Percentiles rank a stretch among this genome's conserved stretches.
These are phyloP conservation scores for Lutjanus campechanus DNA, from an alignment of 2,797 vertebrate genomes.

Conservation along the genomic window DNA sequence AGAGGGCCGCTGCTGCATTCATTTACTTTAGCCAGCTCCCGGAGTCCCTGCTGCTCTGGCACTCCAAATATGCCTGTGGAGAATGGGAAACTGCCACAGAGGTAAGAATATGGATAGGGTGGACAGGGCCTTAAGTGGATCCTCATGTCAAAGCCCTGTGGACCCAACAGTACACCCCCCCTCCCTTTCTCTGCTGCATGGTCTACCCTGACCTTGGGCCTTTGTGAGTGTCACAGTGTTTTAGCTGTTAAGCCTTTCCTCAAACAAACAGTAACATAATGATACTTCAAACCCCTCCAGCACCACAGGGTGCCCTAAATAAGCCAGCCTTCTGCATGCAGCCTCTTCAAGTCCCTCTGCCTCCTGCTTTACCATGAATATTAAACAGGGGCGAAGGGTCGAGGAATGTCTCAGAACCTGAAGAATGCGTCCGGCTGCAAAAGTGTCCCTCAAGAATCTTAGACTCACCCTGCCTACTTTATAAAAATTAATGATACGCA, in stretches of 20 bases:
- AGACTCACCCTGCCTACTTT: background rate
- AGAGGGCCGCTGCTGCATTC: slow-evolving; percentile 58
- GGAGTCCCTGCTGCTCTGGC: slow-evolving; percentile 72
- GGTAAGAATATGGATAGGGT: slow-evolving; percentile 62
- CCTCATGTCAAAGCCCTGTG: slow-evolving; percentile 75
- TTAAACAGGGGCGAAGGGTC: slow-evolving; percentile 71
- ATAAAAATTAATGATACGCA: slow-evolving; percentile 8
- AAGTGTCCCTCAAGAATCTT: slow-evolving; percentile 33
- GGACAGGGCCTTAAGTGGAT: slow-evolving; percentile 75
- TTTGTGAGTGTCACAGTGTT: slow-evolving; percentile 81
- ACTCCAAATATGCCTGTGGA: slow-evolving; percentile 66
- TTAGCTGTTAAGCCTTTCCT: slow-evolving; percentile 84
- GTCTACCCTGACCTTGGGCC: slow-evolving; percentile 80
- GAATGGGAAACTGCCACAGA: slow-evolving; percentile 66
- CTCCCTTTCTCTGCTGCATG: slow-evolving; percentile 34
- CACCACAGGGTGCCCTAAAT: slow-evolving; percentile 81
- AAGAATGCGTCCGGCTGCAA: slow-evolving; percentile 56
- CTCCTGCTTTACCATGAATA: slow-evolving; percentile 81
- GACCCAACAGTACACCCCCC: slow-evolving; percentile 57
- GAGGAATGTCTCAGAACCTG: slow-evolving; percentile 71
- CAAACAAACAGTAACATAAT: slow-evolving; percentile 89
- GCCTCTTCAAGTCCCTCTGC: slow-evolving; percentile 58
- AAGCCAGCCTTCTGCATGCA: slow-evolving; percentile 63
- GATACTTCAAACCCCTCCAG: slow-evolving; percentile 86
- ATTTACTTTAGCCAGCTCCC: slow-evolving; percentile 63